These are phyloP conservation scores for Nymphalis io DNA, from an alignment of 1,140 invertebrate species.

Conservation along the genomic window DNA sequence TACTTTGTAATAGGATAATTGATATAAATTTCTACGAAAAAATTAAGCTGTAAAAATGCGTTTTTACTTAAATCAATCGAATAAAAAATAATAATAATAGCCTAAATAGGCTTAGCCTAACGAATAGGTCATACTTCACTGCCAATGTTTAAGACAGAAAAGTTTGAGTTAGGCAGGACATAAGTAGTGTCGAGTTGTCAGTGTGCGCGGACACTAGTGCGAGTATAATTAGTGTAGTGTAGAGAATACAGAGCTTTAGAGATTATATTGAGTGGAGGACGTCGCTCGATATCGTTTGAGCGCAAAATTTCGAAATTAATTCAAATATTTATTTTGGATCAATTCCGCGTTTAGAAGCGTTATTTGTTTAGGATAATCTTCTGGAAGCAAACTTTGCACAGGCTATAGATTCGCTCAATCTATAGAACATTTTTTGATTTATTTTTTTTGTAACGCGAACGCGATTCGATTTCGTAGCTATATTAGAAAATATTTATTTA, in stretches of 20 bases:
- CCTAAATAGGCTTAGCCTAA: constrained; percentile 4
- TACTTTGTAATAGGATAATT: background rate
- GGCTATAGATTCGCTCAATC: background rate
- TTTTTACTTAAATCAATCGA: background rate
- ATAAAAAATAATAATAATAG: background rate
- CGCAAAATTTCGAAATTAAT: constrained; percentile 9
- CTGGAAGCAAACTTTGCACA: constrained; percentile 3
- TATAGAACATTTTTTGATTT: background rate
- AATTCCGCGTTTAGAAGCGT: background rate
- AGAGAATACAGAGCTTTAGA: constrained; percentile 67
- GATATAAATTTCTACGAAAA: background rate
- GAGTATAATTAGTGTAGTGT: constrained; percentile 64
- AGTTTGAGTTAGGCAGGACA: constrained; percentile 21
- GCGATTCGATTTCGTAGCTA: no score
- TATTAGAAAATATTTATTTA: background rate
- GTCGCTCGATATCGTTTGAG: constrained; percentile 27
- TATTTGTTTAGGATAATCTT: constrained; percentile 5
- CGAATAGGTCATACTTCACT: constrained; percentile 30
- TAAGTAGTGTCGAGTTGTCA: constrained; percentile 61
- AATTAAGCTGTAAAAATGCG: background rate
- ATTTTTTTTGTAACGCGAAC: background rate
- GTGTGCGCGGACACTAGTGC: constrained; percentile 51
- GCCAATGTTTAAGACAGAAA: constrained; percentile 28
- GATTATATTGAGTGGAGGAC: constrained; percentile 46
- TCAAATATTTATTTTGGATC: background rate